These are phyloP conservation scores for Gambusia affinis DNA, from an alignment of 2,113 vertebrate species.

Conservation along the genomic window DNA sequence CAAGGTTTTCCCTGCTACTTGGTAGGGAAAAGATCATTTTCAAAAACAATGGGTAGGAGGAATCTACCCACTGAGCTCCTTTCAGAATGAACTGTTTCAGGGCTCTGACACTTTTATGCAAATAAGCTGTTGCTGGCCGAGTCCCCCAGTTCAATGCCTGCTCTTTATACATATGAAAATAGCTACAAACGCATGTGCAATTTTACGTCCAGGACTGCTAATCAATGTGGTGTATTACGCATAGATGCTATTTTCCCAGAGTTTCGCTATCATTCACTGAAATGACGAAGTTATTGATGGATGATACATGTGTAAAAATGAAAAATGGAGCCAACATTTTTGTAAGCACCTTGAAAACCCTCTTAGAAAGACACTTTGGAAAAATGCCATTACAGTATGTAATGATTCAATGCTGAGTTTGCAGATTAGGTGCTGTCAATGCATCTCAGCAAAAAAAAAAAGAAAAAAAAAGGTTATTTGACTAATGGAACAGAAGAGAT, in stretches of 20 bases:
- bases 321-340: not conserved
- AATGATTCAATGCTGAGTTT: not conserved
- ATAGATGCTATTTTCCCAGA: not conserved
- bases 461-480: not conserved
- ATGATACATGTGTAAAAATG: not conserved
- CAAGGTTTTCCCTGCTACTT: not conserved
- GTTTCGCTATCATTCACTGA: not conserved
- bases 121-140: too few relatives aligned
- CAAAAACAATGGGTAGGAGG: not conserved
- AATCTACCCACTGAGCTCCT: not conserved
- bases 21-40: not conserved
- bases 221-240: too few relatives aligned
- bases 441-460: not conserved
- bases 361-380: not conserved
- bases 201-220: not conserved
- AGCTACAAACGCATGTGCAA: too few relatives aligned
- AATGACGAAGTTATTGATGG: slow-evolving; percentile 1
- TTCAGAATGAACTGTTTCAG: too few relatives aligned
- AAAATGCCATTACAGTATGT: not conserved
- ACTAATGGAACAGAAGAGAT: not conserved
- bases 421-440: not conserved
- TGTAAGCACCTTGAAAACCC: not conserved
- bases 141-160: too few relatives aligned
- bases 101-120: too few relatives aligned
- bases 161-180: too few relatives aligned